phyloP scores from a whole-genome alignment of 2,113 vertebrate genomes.

The Mellivora capensis region DNA sequence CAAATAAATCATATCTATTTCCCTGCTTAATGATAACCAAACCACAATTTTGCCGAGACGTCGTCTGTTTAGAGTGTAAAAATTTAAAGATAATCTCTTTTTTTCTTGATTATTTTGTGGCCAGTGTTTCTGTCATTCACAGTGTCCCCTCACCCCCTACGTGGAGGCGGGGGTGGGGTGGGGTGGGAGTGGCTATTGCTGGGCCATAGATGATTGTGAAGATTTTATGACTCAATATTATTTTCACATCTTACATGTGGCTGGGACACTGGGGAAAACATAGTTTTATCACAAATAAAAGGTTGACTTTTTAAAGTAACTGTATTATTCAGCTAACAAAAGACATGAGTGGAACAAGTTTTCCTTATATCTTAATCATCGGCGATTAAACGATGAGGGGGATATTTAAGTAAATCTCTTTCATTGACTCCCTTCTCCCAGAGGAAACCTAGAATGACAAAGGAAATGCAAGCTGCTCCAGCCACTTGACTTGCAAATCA shows the following conservation, averaged over 20 bases:
- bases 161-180: rapidly evolving
- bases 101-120: neutral
- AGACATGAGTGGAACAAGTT: constrained; percentile 9
- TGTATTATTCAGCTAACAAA: constrained; percentile 42
- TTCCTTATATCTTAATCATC: constrained; percentile 29
- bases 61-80: neutral
- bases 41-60: neutral
- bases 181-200: neutral
- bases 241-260: constrained; percentile 4
- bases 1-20: neutral
- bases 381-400: constrained; percentile 32
- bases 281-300: constrained; percentile 42
- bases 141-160: neutral
- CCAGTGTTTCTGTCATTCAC: neutral
- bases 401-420: neutral
- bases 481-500: constrained; percentile 55
- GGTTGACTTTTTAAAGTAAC: constrained; percentile 4
- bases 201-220: neutral
- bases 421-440: neutral
- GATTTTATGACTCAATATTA: neutral
- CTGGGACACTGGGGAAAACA: neutral
- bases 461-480: neutral
- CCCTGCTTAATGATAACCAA: constrained; percentile 34
- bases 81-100: neutral
- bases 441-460: constrained; percentile 34